Percentiles rank a stretch among this genome's conserved stretches.
Conservation (phyloP, 2,888 invertebrate species). For the Leuctra nigra region DNA sequence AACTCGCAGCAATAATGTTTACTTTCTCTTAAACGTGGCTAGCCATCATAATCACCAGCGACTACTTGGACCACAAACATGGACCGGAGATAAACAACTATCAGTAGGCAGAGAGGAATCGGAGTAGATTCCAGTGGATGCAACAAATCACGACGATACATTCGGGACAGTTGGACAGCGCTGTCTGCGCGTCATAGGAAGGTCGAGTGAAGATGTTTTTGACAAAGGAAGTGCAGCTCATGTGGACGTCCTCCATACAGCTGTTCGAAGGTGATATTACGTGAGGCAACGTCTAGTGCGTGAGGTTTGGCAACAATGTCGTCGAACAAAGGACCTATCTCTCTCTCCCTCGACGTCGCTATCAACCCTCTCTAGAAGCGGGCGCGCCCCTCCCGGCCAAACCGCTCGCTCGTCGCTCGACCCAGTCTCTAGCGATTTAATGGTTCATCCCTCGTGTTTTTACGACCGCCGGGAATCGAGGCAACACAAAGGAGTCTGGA, state of each 20-base stretch:
- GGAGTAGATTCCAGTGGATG: too few relatives aligned
- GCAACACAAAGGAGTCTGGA: constrained; percentile 12
- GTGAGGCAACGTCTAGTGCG: constrained; percentile 5
- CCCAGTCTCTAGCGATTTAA: constrained; percentile 14
- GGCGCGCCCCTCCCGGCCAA: not conserved
- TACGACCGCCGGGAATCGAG: constrained; percentile 1
- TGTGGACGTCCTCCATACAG: constrained; percentile 22
- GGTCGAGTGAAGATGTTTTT: too few relatives aligned
- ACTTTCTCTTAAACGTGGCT: constrained; percentile 4
- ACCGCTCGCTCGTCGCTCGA: not conserved
- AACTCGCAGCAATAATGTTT: not conserved
- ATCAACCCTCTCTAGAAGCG: constrained; percentile 11
- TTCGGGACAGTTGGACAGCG: too few relatives aligned
- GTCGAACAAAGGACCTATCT: constrained; percentile 18
- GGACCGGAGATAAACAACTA: too few relatives aligned
- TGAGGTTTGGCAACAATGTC: constrained; percentile 7
- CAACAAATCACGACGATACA: too few relatives aligned
- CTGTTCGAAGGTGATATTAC: constrained; percentile 18
- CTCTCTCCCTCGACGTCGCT: constrained; percentile 4
- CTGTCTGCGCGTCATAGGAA: too few relatives aligned
- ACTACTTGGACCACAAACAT: too few relatives aligned
- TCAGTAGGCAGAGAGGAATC: too few relatives aligned
- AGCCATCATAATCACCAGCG: not conserved
- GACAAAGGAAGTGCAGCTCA: not conserved
- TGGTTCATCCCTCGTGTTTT: constrained; percentile 16